These are phyloP conservation scores for Menidia menidia DNA, from an alignment of 2,797 vertebrate genomes.

Conservation along the genomic window DNA sequence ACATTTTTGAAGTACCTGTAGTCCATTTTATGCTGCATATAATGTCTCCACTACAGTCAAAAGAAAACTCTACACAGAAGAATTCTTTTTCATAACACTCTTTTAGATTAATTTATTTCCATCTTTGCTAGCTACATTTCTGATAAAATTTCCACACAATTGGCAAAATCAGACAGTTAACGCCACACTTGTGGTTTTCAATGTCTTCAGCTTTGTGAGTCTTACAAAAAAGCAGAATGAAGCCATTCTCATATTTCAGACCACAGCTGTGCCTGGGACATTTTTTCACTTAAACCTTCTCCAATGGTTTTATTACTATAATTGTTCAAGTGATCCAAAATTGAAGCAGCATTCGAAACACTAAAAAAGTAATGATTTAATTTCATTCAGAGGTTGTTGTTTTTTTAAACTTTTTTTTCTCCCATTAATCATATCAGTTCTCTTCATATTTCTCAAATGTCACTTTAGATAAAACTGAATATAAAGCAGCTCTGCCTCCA, in stretches of 20 bases:
- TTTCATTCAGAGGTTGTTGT: neutral
- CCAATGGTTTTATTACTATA: neutral
- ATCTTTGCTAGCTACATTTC: neutral
- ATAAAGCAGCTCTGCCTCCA: slow-evolving; percentile 1
- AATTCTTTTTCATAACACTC: neutral
- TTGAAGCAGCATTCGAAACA: neutral
- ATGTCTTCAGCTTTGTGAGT: neutral
- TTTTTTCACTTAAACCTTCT: neutral
- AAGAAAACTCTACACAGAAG: neutral
- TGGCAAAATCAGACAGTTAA: neutral
- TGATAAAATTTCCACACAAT: neutral
- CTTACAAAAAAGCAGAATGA: neutral
- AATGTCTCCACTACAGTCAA: neutral
- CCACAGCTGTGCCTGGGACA: neutral
- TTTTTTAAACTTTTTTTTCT: neutral
- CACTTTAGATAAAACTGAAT: neutral
- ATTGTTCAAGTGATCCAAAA: neutral
- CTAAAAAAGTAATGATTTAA: neutral
- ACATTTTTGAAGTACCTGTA: neutral
- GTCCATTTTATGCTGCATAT: neutral
- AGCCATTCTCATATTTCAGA: neutral
- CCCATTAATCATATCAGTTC: neutral
- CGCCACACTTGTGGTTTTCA: neutral
- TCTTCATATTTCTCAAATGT: neutral
- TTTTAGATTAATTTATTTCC: neutral